A percentile compares a stretch with the other conserved stretches of the same genome.
These are phyloP conservation scores for Neoaliturus tenellus DNA, from an alignment of 2,888 invertebrate genomes.

Conservation along the genomic window DNA sequence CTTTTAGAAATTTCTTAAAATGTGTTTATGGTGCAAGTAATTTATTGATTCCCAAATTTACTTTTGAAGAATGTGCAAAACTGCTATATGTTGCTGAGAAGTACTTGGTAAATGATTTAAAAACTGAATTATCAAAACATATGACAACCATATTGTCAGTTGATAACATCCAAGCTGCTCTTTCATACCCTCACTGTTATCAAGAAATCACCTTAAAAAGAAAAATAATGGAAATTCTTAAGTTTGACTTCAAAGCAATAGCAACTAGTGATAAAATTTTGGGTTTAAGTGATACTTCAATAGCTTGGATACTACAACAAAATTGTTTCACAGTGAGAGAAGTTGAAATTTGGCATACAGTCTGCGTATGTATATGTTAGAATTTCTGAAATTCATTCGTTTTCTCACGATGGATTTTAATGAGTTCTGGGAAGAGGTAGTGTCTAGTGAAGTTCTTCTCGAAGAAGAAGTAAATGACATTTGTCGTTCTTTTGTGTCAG, in stretches of 20 bases:
- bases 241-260: neutral
- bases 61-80: neutral
- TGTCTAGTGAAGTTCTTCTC: neutral
- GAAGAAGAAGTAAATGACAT: neutral
- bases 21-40: conserved; percentile 20
- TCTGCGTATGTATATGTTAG: neutral
- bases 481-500: neutral
- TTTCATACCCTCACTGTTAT: neutral
- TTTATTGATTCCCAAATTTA: neutral
- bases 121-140: neutral
- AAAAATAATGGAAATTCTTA: neutral
- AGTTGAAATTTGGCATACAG: neutral
- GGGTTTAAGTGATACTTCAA: neutral
- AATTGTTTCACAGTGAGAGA: neutral
- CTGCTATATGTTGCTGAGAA: neutral
- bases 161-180: neutral
- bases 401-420: neutral
- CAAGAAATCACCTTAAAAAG: neutral
- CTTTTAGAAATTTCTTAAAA: neutral
- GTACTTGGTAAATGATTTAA: neutral
- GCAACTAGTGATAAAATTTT: neutral
- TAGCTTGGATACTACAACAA: neutral
- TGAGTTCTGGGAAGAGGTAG: neutral
- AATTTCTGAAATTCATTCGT: neutral
- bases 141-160: neutral